A percentile compares a stretch with the other conserved stretches of the same genome.
These are phyloP conservation scores for Pelvicachromis taeniatus DNA, from an alignment of 2,113 vertebrate genomes.

Conservation along the genomic window DNA sequence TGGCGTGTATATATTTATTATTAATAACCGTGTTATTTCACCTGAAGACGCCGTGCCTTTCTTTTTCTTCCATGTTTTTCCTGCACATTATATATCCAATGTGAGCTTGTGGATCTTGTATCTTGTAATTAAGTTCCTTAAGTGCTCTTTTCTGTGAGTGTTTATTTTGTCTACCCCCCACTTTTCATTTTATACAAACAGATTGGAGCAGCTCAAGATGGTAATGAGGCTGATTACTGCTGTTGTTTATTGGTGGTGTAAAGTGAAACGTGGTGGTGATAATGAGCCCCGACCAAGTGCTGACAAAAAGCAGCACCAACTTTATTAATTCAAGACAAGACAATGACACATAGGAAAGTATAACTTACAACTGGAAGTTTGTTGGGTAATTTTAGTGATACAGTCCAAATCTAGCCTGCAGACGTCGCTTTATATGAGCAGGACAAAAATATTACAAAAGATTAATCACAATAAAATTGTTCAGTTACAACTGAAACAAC, in stretches of 20 bases:
- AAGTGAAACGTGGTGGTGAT: background rate
- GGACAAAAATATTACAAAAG: background rate
- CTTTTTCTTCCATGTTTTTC: background rate
- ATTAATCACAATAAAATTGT: background rate
- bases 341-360: background rate
- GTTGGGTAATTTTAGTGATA: background rate
- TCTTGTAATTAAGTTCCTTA: background rate
- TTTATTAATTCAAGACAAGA: background rate
- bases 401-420: background rate
- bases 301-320: background rate
- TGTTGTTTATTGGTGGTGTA: background rate
- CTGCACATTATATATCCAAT: background rate
- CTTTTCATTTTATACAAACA: background rate
- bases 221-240: background rate
- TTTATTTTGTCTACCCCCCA: background rate
- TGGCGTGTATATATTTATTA: background rate
- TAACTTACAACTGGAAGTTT: background rate
- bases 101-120: background rate
- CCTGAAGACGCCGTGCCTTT: background rate
- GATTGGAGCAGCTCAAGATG: background rate
- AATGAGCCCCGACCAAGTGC: background rate
- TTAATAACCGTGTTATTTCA: background rate
- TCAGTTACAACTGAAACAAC: background rate
- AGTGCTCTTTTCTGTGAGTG: background rate
- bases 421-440: background rate